Evolutionary conservation across 2,797 vertebrate species (phyloP), one percentile per base, ranked within the genome.

Genomic region (Oryzias dopingdopingensis): DNA sequence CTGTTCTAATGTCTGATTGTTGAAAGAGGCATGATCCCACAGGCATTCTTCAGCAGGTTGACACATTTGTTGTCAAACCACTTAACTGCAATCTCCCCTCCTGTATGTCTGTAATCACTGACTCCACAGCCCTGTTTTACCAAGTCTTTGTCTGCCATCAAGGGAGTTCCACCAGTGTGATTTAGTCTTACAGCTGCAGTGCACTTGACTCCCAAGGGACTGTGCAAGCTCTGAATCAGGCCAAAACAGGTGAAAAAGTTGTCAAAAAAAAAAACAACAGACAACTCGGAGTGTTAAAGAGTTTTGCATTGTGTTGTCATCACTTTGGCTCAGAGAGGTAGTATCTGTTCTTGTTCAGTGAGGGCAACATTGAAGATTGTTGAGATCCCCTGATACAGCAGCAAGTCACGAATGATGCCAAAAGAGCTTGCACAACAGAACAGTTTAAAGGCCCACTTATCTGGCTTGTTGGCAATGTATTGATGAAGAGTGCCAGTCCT

Each of bases 381-480:
- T 54, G 64, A 78, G 4, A n/a, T 22, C 3, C 69, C 59, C 29
- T 81, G 64, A 47, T 72, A 59, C 0, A 80, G 45, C 49, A 73
- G 58, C 1, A 77, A 6, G 53, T 80, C 63, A 26, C 72, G 70
- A 3, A 82, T 66, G 44, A 78, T 65, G 32, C 62, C 67, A 77
- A 52, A 72, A 58, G 58, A 73, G 56, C 72, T 65, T 14, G 59
- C 59, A 1, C 24, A 1, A 46, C 49, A 82, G 56, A 82, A 70
- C 20, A 70, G 42, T 18, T 67, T 70, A 47, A 76, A 70, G 24
- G 71, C 56, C 54, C 67, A 70, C 57, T 81, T 73, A 14, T 74
- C 58, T 52, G 54, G 66, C 47, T 74, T 73, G 45, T 64, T 79
- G 37, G 46, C 26, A 26, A 71, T 64, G 51, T 75, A 65, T 14